Evolutionary conservation across 2,797 vertebrate genomes (phyloP).

Genomic region (Phrynocephalus forsythii): DNA sequence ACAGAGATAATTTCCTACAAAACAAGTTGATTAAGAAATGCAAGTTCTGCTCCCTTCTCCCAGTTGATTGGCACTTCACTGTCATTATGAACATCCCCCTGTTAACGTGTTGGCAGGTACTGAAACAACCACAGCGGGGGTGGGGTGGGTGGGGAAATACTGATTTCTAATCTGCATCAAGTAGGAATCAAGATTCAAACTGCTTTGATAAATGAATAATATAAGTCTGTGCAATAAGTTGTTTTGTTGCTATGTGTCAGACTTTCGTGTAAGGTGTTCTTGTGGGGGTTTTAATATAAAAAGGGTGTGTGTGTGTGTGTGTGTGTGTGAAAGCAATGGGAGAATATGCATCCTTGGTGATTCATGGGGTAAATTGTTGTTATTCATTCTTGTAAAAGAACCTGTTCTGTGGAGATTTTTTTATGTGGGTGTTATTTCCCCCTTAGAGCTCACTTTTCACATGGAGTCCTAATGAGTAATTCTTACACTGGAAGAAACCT

Average conservation of each 20-base stretch:
- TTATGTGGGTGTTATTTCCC: background rate
- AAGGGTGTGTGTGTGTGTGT: too few species aligned
- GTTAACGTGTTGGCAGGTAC: too few species aligned
- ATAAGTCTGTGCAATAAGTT: background rate
- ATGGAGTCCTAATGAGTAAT: background rate
- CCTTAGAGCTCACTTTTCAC: background rate
- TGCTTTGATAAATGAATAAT: background rate
- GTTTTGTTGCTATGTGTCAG: background rate
- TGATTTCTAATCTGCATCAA: background rate
- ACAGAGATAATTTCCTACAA: too few species aligned
- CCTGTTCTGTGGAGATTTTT: background rate
- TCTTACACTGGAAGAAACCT: background rate
- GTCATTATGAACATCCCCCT: background rate
- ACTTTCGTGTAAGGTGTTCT: background rate
- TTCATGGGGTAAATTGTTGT: background rate
- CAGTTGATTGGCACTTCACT: background rate
- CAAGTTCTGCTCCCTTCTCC: background rate
- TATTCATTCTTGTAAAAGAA: background rate
- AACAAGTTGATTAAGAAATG: too few species aligned
- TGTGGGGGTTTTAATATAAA: background rate
- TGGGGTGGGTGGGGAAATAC: background rate
- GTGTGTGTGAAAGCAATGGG: background rate
- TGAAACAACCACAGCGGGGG: background rate
- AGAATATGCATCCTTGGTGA: background rate
- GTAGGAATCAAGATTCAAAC: background rate